These are phyloP conservation scores for Mythimna lalbum DNA, from an alignment of 2,888 invertebrate genomes.

Conservation along the genomic window DNA sequence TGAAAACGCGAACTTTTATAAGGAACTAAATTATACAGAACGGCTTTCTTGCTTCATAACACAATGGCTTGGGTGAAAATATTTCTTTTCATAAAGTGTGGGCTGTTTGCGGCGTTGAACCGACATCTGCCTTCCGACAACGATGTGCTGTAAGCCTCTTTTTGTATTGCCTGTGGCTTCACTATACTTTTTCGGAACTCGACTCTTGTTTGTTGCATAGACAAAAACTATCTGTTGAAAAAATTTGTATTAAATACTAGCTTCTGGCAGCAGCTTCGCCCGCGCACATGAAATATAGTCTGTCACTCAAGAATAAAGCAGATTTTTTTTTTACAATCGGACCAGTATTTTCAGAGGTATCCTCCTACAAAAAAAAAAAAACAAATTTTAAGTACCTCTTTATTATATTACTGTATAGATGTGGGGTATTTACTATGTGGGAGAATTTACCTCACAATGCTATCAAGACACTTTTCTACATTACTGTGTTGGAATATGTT, in stretches of 20 bases:
- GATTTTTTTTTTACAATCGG: too few relatives aligned
- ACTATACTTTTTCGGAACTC: slow-evolving; percentile 43
- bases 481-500: slow-evolving; percentile 35
- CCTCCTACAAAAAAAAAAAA: too few relatives aligned
- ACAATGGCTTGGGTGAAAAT: slow-evolving; percentile 54
- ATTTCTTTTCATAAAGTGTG: slow-evolving; percentile 58
- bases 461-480: slow-evolving; percentile 41
- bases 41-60: slow-evolving; percentile 53
- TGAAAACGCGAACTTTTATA: slow-evolving; percentile 28
- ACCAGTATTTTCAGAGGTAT: too few relatives aligned
- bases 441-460: slow-evolving; percentile 29
- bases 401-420: too few relatives aligned
- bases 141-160: slow-evolving; percentile 54
- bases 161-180: slow-evolving; percentile 55
- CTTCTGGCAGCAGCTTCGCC: too few relatives aligned
- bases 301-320: too few relatives aligned
- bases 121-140: slow-evolving; percentile 67
- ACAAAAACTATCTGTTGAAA: slow-evolving; percentile 11
- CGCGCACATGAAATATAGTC: too few relatives aligned
- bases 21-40: slow-evolving; percentile 48
- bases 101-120: slow-evolving; percentile 54
- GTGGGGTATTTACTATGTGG: background rate
- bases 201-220: slow-evolving; percentile 16
- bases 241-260: too few relatives aligned
- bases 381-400: too few relatives aligned